phyloP scores from a whole-genome alignment of 2,888 invertebrate genomes.

The Cephus runcator region DNA sequence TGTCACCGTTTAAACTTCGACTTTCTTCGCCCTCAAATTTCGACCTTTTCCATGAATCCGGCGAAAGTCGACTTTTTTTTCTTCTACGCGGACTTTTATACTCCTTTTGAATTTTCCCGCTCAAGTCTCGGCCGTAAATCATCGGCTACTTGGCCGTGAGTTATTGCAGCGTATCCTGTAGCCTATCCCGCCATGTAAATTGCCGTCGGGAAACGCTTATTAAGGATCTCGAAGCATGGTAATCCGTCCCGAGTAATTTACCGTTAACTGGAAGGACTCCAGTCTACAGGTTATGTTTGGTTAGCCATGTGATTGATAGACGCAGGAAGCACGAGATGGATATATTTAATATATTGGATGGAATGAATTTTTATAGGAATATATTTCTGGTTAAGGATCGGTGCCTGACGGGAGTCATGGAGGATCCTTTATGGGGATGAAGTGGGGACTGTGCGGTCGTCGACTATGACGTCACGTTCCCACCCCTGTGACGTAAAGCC shows the following conservation, averaged over 20 bases:
- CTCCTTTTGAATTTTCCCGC: background rate
- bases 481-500: constrained; percentile 57
- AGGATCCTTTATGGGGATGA: background rate
- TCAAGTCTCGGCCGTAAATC: background rate
- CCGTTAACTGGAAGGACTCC: background rate
- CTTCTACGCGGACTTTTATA: background rate
- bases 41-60: background rate
- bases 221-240: constrained; percentile 24
- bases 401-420: background rate
- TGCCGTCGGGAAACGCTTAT: constrained; percentile 27
- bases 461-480: constrained; percentile 52
- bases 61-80: background rate
- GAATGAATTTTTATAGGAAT: background rate
- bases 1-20: background rate
- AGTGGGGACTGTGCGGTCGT: background rate
- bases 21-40: background rate
- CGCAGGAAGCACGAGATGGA: background rate
- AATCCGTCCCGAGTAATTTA: constrained; percentile 26
- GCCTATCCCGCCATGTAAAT: constrained; percentile 20
- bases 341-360: background rate
- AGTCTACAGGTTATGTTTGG: background rate
- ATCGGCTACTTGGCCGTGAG: background rate
- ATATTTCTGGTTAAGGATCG: background rate
- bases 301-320: background rate
- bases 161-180: background rate